Evolutionary conservation across 1,140 invertebrate species (phyloP).

Genomic region (Pristionchus pacificus): DNA sequence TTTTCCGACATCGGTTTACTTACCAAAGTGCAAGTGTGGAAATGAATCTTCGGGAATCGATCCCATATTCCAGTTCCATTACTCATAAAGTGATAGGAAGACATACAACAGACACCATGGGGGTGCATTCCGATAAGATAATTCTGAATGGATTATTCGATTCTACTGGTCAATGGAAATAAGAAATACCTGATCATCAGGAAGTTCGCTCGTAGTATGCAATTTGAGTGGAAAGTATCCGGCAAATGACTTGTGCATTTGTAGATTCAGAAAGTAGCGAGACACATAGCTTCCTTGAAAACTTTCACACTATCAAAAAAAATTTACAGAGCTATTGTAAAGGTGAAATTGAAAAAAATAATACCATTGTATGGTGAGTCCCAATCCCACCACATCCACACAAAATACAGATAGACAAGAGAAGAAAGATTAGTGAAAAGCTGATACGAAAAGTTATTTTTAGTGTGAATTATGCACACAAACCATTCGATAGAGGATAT

Average conservation of each 20-base stretch:
- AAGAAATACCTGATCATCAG: not conserved
- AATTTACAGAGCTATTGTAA: not conserved
- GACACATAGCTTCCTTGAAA: not conserved
- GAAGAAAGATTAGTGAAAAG: not conserved
- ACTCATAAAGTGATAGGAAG: not conserved
- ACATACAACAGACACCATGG: not conserved
- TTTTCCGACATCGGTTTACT: too few species aligned
- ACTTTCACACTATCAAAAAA: too few species aligned
- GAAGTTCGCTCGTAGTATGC: not conserved
- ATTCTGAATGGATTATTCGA: not conserved
- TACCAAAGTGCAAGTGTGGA: not conserved
- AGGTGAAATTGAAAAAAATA: not conserved
- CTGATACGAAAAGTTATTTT: not conserved
- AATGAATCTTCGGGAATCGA: not conserved
- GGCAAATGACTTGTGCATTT: not conserved
- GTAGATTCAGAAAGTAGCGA: not conserved
- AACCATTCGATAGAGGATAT: too few species aligned
- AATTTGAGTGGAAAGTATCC: not conserved
- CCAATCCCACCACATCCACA: not conserved
- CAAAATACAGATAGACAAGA: not conserved
- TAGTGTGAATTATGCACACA: not conserved
- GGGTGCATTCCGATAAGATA: not conserved
- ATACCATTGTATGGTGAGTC: not conserved
- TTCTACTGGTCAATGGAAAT: not conserved
- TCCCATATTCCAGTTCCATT: not conserved